Evolutionary conservation across 2,797 vertebrate genomes (phyloP).

Genomic region (Natrix natrix): DNA sequence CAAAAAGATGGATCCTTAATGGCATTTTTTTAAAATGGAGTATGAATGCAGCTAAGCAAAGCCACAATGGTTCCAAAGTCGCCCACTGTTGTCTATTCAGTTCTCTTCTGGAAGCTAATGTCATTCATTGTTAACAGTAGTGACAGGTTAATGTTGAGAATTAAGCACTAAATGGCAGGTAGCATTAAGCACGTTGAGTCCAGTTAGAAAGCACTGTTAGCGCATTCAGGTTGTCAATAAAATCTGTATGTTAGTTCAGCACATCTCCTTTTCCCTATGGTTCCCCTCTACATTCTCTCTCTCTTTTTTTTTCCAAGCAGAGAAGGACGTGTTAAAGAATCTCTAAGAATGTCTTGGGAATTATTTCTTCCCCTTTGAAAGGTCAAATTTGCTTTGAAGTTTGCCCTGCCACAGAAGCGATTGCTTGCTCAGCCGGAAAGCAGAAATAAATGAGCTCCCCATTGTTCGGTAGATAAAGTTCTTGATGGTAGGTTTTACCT

Average conservation of each 20-base stretch:
- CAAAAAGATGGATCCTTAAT: constrained; percentile 25
- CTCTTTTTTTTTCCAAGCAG: constrained; percentile 20
- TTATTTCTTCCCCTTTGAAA: constrained; percentile 67
- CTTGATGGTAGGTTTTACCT: constrained; percentile 90
- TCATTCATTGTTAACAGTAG: constrained; percentile 4
- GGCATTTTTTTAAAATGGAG: constrained; percentile 9
- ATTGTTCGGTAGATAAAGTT: constrained; percentile 85
- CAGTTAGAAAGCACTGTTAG: constrained; percentile 29
- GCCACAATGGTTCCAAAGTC: constrained; percentile 37
- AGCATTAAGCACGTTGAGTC: background rate
- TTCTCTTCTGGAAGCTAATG: constrained; percentile 51
- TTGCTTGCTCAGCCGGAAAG: constrained; percentile 80
- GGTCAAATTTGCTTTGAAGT: constrained; percentile 79
- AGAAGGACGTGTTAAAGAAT: constrained; percentile 41
- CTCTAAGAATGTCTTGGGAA: constrained; percentile 37
- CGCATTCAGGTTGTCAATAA: constrained; percentile 36
- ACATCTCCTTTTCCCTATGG: constrained; percentile 2
- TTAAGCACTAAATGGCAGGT: background rate
- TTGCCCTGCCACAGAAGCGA: constrained; percentile 82
- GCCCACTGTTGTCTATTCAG: constrained; percentile 33
- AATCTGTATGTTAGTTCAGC: constrained; percentile 59
- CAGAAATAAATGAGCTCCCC: constrained; percentile 77
- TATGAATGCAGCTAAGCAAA: constrained; percentile 38
- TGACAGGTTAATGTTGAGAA: background rate
- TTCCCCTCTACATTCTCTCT: constrained; percentile 41